Conservation (phyloP, 2,113 vertebrate genomes). For the Carollia perspicillata region DNA sequence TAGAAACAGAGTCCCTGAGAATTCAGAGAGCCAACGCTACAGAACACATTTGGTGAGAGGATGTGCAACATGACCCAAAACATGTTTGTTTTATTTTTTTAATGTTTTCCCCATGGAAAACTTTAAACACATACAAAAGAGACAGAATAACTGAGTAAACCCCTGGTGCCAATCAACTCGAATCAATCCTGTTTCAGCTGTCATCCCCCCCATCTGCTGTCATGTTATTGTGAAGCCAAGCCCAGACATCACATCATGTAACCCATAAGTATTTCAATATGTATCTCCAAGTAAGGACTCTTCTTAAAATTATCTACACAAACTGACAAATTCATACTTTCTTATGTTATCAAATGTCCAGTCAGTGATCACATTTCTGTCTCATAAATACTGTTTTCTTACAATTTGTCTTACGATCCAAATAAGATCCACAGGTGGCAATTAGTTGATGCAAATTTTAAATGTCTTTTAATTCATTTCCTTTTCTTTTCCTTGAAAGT, state of each 20-base stretch:
- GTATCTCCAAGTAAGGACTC: neutral
- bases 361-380: neutral
- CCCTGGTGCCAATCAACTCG: neutral
- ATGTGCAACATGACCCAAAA: neutral
- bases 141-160: neutral
- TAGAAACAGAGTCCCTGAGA: neutral
- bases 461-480: constrained; percentile 8
- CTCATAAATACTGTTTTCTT: neutral
- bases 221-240: neutral
- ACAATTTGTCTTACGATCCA: neutral
- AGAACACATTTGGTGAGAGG: neutral
- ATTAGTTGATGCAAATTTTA: neutral
- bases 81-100: neutral
- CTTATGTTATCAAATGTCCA: constrained; percentile 1
- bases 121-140: neutral
- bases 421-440: neutral
- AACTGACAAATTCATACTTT: constrained; percentile 9
- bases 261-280: neutral
- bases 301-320: neutral
- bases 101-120: neutral
- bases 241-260: neutral
- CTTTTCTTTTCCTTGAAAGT: neutral
- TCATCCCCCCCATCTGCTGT: neutral
- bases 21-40: neutral
- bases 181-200: neutral